Evolutionary conservation across 1,140 invertebrate species (phyloP).

Genomic region (Diplogasteroides magnus): DNA sequence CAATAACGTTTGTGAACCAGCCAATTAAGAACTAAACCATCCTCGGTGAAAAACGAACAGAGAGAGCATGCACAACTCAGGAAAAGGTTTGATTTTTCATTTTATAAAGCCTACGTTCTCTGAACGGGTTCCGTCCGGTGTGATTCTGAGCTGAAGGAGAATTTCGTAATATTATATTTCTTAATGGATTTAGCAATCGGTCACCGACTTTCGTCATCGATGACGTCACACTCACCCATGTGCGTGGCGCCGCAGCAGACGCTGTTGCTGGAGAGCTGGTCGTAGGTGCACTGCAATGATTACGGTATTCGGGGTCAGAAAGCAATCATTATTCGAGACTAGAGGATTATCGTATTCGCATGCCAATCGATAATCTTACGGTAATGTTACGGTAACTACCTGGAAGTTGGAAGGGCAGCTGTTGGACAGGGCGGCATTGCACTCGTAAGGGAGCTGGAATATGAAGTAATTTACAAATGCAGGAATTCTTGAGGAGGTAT

Average conservation of each 20-base stretch:
- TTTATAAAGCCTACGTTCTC: no score
- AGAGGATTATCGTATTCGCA: no score
- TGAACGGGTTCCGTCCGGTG: not conserved
- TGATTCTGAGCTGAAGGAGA: not conserved
- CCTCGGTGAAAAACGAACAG: not conserved
- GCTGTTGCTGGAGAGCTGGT: conserved; percentile 49
- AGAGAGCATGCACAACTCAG: not conserved
- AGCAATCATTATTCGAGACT: no score
- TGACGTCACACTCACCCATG: conserved; percentile 45
- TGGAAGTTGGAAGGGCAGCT: conserved; percentile 47
- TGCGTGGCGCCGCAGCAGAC: conserved; percentile 53
- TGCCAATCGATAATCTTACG: no score
- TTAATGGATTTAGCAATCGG: not conserved
- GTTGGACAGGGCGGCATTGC: conserved; percentile 51
- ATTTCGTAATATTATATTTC: not conserved
- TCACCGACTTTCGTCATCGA: not conserved
- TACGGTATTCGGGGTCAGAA: no score
- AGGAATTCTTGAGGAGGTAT: no score
- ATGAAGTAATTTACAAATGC: no score
- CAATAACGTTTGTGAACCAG: no score
- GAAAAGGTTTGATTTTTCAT: not conserved
- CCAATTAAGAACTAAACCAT: no score
- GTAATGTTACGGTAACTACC: not conserved
- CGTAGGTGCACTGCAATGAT: conserved; percentile 48
- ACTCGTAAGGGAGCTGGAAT: conserved; percentile 47